A percentile compares a stretch with the other conserved stretches of the same genome.
These are phyloP conservation scores for Onthophagus sagittarius DNA, from an alignment of 2,888 invertebrate species.

Conservation along the genomic window DNA sequence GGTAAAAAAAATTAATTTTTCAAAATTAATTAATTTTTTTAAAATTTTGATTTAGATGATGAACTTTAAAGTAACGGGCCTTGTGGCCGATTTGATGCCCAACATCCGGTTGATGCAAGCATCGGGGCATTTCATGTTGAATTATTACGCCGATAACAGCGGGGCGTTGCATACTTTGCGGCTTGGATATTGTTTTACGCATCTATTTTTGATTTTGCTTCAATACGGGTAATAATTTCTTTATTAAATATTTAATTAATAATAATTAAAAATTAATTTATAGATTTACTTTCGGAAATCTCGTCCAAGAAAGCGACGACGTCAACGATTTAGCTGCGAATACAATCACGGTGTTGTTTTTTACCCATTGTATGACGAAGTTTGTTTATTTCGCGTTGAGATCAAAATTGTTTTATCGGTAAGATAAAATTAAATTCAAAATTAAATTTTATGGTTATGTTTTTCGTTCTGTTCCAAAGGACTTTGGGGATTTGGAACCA, in stretches of 20 bases:
- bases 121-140: conserved; percentile 75
- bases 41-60: conserved; percentile 47
- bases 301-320: conserved; percentile 68
- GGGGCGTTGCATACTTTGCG: conserved; percentile 54
- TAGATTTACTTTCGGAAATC: conserved; percentile 62
- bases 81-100: conserved; percentile 81
- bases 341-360: conserved; percentile 78
- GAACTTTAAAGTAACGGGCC: conserved; percentile 59
- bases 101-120: conserved; percentile 76
- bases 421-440: conserved; percentile 29
- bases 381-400: conserved; percentile 68
- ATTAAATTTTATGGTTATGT: conserved; percentile 2
- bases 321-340: conserved; percentile 71
- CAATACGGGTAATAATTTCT: conserved; percentile 53
- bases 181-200: conserved; percentile 57
- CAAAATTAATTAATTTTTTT: neutral
- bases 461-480: conserved; percentile 43
- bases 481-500: conserved; percentile 82
- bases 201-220: conserved; percentile 58
- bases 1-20: neutral
- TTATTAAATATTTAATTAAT: no score
- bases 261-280: no score
- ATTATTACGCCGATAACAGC: conserved; percentile 63
- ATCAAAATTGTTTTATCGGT: conserved; percentile 73
- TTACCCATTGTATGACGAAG: conserved; percentile 73